Conservation (phyloP, 2,113 vertebrate genomes). For the Zootoca vivipara region DNA sequence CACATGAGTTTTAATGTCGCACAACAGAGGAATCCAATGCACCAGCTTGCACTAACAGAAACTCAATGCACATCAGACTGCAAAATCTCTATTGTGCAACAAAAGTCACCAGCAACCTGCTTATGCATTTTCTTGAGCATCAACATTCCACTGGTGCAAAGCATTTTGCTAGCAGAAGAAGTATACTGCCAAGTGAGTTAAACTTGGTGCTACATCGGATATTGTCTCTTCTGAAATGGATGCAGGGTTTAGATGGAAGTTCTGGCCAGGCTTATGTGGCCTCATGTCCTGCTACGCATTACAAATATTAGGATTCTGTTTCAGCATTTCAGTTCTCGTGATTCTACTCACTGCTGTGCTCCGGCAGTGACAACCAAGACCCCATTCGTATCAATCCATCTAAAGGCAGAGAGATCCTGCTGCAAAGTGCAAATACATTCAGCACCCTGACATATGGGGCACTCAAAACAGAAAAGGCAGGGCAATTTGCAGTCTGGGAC, state of each 20-base stretch:
- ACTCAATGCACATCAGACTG: too few relatives aligned
- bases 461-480: constrained; percentile 61
- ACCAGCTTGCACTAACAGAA: too few relatives aligned
- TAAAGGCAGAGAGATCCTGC: background rate
- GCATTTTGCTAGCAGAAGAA: too few relatives aligned
- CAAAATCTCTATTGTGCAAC: too few relatives aligned
- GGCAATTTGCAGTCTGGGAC: constrained; percentile 65
- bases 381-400: background rate
- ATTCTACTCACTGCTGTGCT: background rate
- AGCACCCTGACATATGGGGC: constrained; percentile 32
- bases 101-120: too few relatives aligned
- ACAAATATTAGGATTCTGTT: background rate
- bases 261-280: too few relatives aligned
- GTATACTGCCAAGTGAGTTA: too few relatives aligned
- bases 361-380: background rate
- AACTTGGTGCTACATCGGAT: too few relatives aligned
- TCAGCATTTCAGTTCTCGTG: background rate
- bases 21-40: too few relatives aligned
- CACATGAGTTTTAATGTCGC: too few relatives aligned
- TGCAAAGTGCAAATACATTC: background rate
- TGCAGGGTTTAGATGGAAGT: background rate
- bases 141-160: too few relatives aligned
- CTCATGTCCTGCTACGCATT: background rate
- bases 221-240: background rate
- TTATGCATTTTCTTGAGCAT: too few relatives aligned